Percentiles rank a stretch among this genome's conserved stretches.
Conservation (phyloP, 1,140 invertebrate species). For the Bilobella aurantiaca region DNA sequence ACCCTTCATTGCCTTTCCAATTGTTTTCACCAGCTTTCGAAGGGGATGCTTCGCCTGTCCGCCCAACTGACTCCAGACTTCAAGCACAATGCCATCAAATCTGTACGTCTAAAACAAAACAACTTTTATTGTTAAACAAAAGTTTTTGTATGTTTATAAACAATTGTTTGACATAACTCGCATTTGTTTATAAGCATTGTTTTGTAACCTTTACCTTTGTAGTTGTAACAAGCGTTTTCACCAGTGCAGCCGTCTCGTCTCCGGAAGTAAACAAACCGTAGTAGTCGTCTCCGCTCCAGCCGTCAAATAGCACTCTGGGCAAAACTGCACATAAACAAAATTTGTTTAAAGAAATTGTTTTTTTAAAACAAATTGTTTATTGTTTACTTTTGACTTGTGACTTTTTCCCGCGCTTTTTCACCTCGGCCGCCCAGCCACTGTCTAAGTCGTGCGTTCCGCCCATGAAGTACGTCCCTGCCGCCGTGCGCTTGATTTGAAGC, state of each 20-base stretch:
- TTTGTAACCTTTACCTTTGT: conserved; percentile 47
- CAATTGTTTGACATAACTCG: background rate
- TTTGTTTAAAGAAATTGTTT: no score
- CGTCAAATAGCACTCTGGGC: conserved; percentile 75
- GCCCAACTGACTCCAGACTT: conserved; percentile 75
- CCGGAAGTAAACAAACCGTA: conserved; percentile 51
- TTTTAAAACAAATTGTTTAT: background rate
- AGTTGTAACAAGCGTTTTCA: conserved; percentile 49
- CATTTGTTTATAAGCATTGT: no score
- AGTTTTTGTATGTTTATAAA: no score
- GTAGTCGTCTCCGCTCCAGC: conserved; percentile 62
- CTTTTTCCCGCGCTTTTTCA: conserved; percentile 43
- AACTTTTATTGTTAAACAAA: background rate
- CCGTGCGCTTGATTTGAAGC: conserved; percentile 65
- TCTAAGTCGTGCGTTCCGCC: conserved; percentile 68
- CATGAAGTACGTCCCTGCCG: conserved; percentile 51
- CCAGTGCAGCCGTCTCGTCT: conserved; percentile 49
- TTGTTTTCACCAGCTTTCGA: conserved; percentile 50
- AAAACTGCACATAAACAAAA: conserved; percentile 50
- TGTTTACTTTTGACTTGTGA: conserved; percentile 37
- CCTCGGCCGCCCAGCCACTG: conserved; percentile 65
- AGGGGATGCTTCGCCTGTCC: conserved; percentile 49
- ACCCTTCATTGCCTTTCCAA: conserved; percentile 49
- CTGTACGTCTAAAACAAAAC: conserved; percentile 43
- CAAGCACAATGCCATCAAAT: conserved; percentile 78